Evolutionary conservation across 2,113 vertebrate species (phyloP).

Genomic region (Stigmatopora argus): DNA sequence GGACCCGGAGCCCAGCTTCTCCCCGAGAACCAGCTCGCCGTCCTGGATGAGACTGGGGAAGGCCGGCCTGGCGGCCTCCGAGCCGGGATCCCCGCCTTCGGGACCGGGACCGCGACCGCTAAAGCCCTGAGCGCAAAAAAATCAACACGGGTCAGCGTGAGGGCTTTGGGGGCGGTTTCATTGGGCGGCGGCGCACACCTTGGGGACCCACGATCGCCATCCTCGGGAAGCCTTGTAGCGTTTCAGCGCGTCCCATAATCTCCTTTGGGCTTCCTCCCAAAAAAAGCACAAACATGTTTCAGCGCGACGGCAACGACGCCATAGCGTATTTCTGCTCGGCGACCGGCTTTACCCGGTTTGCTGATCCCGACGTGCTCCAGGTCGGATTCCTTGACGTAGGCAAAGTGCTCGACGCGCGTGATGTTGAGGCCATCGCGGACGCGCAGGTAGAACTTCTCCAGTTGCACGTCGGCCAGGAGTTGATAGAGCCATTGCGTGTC

Average conservation of each 20-base stretch:
- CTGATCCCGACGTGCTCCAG: slow-evolving; percentile 83
- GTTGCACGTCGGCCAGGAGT: slow-evolving; percentile 77
- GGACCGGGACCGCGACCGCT: slow-evolving; percentile 20
- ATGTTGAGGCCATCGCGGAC: slow-evolving; percentile 82
- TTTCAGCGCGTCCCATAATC: slow-evolving; percentile 80
- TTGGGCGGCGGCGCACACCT: slow-evolving; percentile 41
- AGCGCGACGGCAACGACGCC: background rate
- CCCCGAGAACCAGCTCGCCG: slow-evolving; percentile 70
- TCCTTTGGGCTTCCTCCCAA: slow-evolving; percentile 72
- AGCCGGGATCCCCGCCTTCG: slow-evolving; percentile 58
- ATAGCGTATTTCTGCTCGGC: background rate
- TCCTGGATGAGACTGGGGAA: slow-evolving; percentile 81
- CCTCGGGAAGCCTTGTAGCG: slow-evolving; percentile 54
- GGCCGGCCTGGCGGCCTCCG: slow-evolving; percentile 56
- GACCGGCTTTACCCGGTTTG: slow-evolving; percentile 73
- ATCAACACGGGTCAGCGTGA: background rate
- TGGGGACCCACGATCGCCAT: slow-evolving; percentile 65
- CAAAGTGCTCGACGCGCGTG: slow-evolving; percentile 77
- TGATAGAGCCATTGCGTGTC: slow-evolving; percentile 77
- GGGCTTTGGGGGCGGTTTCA: background rate
- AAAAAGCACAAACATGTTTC: too few relatives aligned
- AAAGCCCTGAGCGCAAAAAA: slow-evolving; percentile 51
- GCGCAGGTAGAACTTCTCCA: slow-evolving; percentile 80
- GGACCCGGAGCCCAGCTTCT: slow-evolving; percentile 80
- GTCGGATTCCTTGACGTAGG: slow-evolving; percentile 79